phyloP scores from a whole-genome alignment of 1,140 invertebrate species.

The Dolichoris vasculosae region DNA sequence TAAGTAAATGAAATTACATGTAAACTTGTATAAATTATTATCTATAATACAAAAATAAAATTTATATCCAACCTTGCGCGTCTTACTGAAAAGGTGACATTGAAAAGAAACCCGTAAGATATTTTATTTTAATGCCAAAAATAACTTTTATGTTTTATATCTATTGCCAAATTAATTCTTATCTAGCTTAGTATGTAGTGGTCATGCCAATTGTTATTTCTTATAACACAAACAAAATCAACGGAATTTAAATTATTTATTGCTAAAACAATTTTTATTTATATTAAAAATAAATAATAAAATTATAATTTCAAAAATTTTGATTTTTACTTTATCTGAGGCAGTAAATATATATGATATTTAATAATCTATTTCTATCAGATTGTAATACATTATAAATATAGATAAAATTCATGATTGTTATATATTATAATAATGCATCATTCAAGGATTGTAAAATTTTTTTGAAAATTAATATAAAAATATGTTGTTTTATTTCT shows the following conservation, averaged over 20 bases:
- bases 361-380: no score
- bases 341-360: no score
- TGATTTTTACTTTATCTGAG: no score
- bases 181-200: neutral
- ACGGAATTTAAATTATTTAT: neutral
- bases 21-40: neutral
- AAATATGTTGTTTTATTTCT: no score
- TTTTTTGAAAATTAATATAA: no score
- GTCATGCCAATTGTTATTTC: conserved; percentile 1
- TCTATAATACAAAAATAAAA: neutral
- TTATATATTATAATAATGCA: no score
- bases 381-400: no score
- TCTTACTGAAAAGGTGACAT: conserved; percentile 5
- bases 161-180: conserved; percentile 29
- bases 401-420: no score
- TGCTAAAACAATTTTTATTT: neutral
- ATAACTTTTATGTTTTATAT: neutral
- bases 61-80: neutral
- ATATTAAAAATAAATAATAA: neutral
- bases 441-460: no score
- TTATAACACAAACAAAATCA: neutral
- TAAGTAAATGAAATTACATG: neutral
- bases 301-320: neutral
- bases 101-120: conserved; percentile 2
- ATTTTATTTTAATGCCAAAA: conserved; percentile 16